Evolutionary conservation across 2,888 invertebrate genomes (phyloP).

Genomic region (Pyrrhopygopsis socrates): DNA sequence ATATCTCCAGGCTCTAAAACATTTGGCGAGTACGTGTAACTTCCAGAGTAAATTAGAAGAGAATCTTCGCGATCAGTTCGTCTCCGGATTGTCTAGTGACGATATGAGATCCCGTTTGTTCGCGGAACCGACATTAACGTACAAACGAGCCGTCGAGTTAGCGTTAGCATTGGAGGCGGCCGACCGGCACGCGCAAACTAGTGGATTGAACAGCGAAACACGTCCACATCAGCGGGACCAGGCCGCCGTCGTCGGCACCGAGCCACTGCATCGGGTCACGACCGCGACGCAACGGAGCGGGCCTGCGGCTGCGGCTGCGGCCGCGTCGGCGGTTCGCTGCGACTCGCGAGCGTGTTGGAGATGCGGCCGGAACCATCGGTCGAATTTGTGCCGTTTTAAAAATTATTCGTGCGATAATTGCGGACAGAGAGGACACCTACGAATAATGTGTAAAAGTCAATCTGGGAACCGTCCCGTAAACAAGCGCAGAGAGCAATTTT

Average conservation of each 20-base stretch:
- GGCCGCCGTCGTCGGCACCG: conserved; percentile 16
- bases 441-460: conserved; percentile 14
- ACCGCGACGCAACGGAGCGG: background rate
- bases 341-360: conserved; percentile 36
- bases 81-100: conserved; percentile 38
- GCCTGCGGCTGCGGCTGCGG: background rate
- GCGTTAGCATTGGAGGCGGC: conserved; percentile 60
- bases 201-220: background rate
- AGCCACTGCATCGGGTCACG: background rate
- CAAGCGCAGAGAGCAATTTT: background rate
- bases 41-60: conserved; percentile 28
- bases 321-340: background rate
- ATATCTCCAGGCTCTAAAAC: conserved; percentile 39
- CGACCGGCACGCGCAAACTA: conserved; percentile 35
- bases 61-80: conserved; percentile 54
- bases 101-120: conserved; percentile 20
- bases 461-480: background rate
- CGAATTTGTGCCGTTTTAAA: conserved; percentile 54
- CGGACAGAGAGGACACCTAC: conserved; percentile 40
- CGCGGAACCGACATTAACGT: conserved; percentile 5
- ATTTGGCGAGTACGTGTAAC: conserved; percentile 51
- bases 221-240: background rate
- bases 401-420: conserved; percentile 50
- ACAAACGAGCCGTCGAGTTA: conserved; percentile 40
- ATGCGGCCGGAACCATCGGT: conserved; percentile 36